Evolutionary conservation across 2,888 invertebrate genomes (phyloP).

Genomic region (Mallateleia sp.): DNA sequence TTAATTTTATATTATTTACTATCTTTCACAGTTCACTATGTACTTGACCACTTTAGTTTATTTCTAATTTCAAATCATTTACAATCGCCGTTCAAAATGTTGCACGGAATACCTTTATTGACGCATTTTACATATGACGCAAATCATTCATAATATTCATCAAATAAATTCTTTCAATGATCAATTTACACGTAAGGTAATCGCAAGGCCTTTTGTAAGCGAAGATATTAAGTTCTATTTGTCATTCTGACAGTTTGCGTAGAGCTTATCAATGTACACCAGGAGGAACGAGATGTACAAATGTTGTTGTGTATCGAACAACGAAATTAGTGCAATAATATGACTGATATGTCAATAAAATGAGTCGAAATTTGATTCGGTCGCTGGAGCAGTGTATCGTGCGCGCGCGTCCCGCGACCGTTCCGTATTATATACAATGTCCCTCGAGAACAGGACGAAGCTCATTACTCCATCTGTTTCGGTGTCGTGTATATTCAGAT

Average conservation of each 20-base stretch:
- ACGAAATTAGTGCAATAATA: constrained; percentile 57
- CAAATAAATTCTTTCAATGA: too few species aligned
- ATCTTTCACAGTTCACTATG: too few species aligned
- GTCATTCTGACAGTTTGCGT: constrained; percentile 13
- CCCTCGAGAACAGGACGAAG: constrained; percentile 40
- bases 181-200: too few species aligned
- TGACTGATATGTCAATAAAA: constrained; percentile 69
- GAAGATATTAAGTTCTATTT: constrained; percentile 4
- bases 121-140: too few species aligned
- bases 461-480: constrained; percentile 60
- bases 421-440: constrained; percentile 64
- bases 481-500: constrained; percentile 28
- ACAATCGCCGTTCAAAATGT: too few species aligned
- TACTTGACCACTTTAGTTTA: too few species aligned
- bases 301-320: constrained; percentile 15
- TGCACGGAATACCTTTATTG: too few species aligned
- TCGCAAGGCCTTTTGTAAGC: too few species aligned
- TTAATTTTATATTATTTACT: too few species aligned
- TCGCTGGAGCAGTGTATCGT: constrained; percentile 41
- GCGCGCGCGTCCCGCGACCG: constrained; percentile 45
- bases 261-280: neutral
- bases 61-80: too few species aligned
- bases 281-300: constrained; percentile 29
- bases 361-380: constrained; percentile 63
- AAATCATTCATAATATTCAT: too few species aligned